phyloP scores from a whole-genome alignment of 2,888 invertebrate species.

The Metellina segmentata region DNA sequence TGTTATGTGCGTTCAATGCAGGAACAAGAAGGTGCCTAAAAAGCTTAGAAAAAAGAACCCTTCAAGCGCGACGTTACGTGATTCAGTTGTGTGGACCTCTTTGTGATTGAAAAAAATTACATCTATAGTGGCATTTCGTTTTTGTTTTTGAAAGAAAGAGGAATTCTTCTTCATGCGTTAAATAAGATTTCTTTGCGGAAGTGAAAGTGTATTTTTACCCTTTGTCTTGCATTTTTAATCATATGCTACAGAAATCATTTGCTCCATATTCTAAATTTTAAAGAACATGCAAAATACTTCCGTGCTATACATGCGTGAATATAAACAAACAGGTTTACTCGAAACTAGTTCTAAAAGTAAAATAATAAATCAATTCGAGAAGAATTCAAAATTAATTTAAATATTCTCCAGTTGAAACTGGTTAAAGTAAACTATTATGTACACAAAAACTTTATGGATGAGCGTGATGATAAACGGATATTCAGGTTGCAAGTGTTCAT shows the following conservation, averaged over 20 bases:
- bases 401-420: too few species aligned
- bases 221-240: not conserved
- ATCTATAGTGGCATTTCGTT: not conserved
- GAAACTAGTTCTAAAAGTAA: too few species aligned
- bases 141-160: slow-evolving; percentile 33
- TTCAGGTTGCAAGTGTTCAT: too few species aligned
- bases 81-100: slow-evolving; percentile 26
- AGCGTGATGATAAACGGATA: too few species aligned
- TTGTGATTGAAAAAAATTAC: slow-evolving; percentile 44
- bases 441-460: too few species aligned
- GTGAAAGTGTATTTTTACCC: not conserved
- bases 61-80: slow-evolving; percentile 31
- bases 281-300: too few species aligned
- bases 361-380: too few species aligned
- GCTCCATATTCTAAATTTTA: not conserved
- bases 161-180: slow-evolving; percentile 32
- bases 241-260: not conserved
- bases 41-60: slow-evolving; percentile 5
- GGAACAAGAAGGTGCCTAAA: not conserved
- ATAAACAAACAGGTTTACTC: too few species aligned
- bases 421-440: too few species aligned
- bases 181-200: slow-evolving; percentile 28
- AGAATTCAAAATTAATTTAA: too few species aligned
- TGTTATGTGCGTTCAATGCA: not conserved
- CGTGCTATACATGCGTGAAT: too few species aligned